These are phyloP conservation scores for Leptinotarsa defecta DNA, from an alignment of 1,140 invertebrate species.

Conservation along the genomic window DNA sequence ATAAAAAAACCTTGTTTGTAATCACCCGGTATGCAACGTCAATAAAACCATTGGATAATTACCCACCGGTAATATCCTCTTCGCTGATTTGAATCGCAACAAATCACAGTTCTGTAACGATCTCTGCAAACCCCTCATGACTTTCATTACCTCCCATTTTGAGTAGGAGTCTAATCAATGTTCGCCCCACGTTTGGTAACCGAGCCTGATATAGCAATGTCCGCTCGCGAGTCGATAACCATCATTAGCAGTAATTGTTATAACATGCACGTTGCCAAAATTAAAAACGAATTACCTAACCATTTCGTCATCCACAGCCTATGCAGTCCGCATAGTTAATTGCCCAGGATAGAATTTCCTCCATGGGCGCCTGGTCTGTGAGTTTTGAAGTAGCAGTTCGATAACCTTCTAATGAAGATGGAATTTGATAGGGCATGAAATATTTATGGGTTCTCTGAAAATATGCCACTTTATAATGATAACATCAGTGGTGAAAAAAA, in stretches of 20 bases:
- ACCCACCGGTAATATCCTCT: not conserved
- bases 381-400: not conserved
- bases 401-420: not conserved
- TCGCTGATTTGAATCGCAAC: not conserved
- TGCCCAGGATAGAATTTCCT: not conserved
- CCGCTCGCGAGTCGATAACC: not conserved
- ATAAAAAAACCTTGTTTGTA: no score
- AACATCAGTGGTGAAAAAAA: no score
- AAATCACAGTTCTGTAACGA: not conserved
- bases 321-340: not conserved
- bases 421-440: no score
- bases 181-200: not conserved
- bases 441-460: no score
- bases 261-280: conserved; percentile 18
- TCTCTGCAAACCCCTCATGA: not conserved
- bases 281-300: conserved; percentile 16
- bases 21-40: no score
- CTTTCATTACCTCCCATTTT: conserved; percentile 5
- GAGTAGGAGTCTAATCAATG: not conserved
- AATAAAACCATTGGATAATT: no score
- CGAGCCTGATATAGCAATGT: conserved; percentile 1
- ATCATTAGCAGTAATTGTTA: conserved; percentile 18
- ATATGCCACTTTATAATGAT: no score
- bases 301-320: not conserved
- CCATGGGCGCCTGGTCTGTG: not conserved